Conservation (phyloP, 2,888 invertebrate genomes). For the Diarsia brunnea region DNA sequence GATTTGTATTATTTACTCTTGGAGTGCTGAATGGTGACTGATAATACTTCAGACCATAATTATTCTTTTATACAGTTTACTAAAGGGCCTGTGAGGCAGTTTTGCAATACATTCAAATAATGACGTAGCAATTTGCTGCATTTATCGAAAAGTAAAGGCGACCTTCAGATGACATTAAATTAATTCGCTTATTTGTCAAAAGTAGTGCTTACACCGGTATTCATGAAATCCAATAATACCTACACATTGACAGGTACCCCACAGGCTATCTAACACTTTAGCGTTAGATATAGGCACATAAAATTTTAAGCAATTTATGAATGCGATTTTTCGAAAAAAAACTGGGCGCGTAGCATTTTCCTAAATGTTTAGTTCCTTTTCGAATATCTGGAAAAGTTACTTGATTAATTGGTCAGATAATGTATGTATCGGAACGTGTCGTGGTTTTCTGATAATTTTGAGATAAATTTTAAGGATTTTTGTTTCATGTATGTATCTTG, state of each 20-base stretch:
- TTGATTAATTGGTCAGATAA: neutral
- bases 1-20: constrained; percentile 11
- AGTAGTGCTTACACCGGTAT: neutral
- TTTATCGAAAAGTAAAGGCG: constrained; percentile 9
- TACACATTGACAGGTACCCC: neutral
- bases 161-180: constrained; percentile 27
- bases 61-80: constrained; percentile 25
- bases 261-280: neutral
- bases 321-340: too few species aligned
- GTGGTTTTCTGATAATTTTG: neutral
- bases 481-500: neutral
- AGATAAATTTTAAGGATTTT: neutral
- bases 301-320: neutral
- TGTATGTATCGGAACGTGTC: neutral
- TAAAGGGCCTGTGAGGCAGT: constrained; percentile 23
- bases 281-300: neutral
- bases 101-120: constrained; percentile 22
- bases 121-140: constrained; percentile 12
- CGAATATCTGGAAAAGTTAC: neutral
- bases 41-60: neutral
- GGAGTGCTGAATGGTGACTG: constrained; percentile 21
- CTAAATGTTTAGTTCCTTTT: neutral
- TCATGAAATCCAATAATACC: neutral
- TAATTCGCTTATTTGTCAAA: neutral
- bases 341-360: too few species aligned